Evolutionary conservation across 1,140 invertebrate species (phyloP), one percentile per base, ranked within the genome.

Genomic region (Phymorhynchus buccinoides): DNA sequence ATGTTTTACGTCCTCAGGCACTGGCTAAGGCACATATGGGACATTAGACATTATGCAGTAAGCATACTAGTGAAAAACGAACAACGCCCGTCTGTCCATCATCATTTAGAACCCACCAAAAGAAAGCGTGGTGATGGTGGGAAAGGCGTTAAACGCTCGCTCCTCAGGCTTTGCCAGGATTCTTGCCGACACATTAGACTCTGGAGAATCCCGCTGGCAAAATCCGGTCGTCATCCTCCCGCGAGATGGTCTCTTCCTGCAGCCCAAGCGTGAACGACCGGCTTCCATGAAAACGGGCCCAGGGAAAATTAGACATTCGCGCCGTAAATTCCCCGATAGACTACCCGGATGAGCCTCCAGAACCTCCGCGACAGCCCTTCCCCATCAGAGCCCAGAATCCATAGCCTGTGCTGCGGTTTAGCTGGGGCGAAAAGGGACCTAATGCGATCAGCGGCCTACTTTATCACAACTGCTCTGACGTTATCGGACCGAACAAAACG

Each of bases 381-480:
- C 52, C 77, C 77, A 27, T 9, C 41, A 79, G 42, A 30, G 14
- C 42, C n/a, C 73, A 32, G 9, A 16, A 75, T 79, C 77, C 77
- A 48, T 41, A n/a, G 41, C 27, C 77, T 79, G 6, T 2, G 77
- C 44, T 48, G 41, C 35, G 44, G 77, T 44, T 79, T 79, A 79
- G 77, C 42, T n/a, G 4, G 18, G 42, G 7, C 30, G 41, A 22
- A 12, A 56, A n/a, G 30, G 18, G 77, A 27, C n/a, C 41, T 79
- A 79, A 79, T 79, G 77, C 77, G 77, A 79, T 79, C 77, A 79
- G 77, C 44, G 39, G 42, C 77, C 27, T 52, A 79, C 41, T 79
- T 79, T 79, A 79, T 79, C 77, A 79, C 77, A 79, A 52, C 41
- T 79, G 41, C 27, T 52, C 77, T 79, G 77, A 79, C 77, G 44